Conservation (phyloP, 2,113 vertebrate species). For the Nesospiza acunhae region DNA sequence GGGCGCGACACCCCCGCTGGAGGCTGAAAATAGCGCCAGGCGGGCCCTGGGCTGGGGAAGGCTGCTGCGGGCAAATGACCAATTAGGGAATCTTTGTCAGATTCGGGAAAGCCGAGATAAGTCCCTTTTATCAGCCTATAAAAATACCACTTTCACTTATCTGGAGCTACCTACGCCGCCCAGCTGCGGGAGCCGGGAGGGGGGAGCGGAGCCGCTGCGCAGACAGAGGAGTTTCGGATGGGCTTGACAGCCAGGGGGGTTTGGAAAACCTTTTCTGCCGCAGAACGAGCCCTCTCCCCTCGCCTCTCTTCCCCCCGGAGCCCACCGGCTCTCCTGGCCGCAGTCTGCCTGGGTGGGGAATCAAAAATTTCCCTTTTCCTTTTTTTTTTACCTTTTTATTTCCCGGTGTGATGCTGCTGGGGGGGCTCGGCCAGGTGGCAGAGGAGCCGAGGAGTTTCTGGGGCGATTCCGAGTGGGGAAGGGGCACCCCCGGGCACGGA, state of each 20-base stretch:
- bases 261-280: not conserved
- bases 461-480: not conserved
- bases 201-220: not conserved
- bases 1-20: not conserved
- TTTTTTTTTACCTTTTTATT: not conserved
- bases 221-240: not conserved
- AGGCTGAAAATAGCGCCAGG: slow-evolving; percentile 19
- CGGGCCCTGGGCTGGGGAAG: not conserved
- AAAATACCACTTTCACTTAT: slow-evolving; percentile 80
- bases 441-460: not conserved
- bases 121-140: slow-evolving; percentile 75
- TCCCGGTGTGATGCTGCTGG: fast-evolving
- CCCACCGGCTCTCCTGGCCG: not conserved
- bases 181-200: slow-evolving; percentile 47
- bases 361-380: not conserved
- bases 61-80: slow-evolving; percentile 47
- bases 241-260: not conserved
- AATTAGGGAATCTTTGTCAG: slow-evolving; percentile 69
- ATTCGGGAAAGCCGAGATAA: slow-evolving; percentile 70
- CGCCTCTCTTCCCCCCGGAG: not conserved
- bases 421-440: not conserved
- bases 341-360: not conserved
- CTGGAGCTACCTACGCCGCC: slow-evolving; percentile 48
- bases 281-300: not conserved
- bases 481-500: not conserved